Evolutionary conservation across 2,888 invertebrate genomes (phyloP).

Genomic region (Bellardia bayeri): DNA sequence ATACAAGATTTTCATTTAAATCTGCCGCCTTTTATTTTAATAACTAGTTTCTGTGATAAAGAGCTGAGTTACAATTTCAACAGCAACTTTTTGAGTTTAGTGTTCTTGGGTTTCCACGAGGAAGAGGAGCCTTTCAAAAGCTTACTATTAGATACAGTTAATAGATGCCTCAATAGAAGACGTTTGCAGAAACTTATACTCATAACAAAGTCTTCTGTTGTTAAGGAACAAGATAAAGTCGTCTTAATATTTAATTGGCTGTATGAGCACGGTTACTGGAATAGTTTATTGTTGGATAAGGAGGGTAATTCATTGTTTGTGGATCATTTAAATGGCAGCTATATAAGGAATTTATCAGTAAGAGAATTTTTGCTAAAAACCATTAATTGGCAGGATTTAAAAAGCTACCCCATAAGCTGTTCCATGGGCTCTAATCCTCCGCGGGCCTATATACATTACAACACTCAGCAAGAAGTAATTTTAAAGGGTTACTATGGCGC

Average conservation of each 20-base stretch:
- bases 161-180: background rate
- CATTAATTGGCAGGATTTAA: constrained; percentile 20
- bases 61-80: background rate
- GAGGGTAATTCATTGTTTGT: background rate
- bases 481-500: constrained; percentile 58
- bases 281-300: constrained; percentile 27
- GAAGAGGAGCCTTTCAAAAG: background rate
- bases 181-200: constrained; percentile 25
- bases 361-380: background rate
- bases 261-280: constrained; percentile 36
- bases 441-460: constrained; percentile 28
- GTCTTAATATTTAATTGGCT: constrained; percentile 5
- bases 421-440: constrained; percentile 61
- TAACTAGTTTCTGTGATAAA: background rate
- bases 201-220: background rate
- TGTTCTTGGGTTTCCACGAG: background rate
- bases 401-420: constrained; percentile 53
- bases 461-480: background rate
- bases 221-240: background rate
- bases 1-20: background rate
- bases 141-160: background rate
- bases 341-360: background rate
- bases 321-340: background rate
- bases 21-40: background rate
- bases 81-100: constrained; percentile 19